A percentile compares a stretch with the other conserved stretches of the same genome.
phyloP scores from a whole-genome alignment of 2,797 vertebrate genomes.

The Sphenodon punctatus region DNA sequence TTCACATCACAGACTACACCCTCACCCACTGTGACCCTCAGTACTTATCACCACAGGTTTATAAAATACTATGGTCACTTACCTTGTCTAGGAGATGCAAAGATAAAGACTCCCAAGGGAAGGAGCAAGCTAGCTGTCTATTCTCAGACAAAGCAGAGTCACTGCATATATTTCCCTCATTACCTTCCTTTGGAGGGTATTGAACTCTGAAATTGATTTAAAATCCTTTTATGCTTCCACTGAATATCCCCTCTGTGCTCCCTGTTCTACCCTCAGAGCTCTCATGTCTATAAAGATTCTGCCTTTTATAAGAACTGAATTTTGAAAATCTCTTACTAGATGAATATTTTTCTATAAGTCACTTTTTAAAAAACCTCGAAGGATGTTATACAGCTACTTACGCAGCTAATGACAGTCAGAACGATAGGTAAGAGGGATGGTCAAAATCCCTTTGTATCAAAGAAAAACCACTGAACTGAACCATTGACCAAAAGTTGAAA shows the following conservation, averaged over 20 bases:
- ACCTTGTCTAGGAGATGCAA: conserved; percentile 5
- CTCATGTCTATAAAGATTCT: conserved; percentile 29
- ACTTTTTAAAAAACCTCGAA: background rate
- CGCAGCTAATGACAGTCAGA: background rate
- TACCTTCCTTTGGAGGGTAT: conserved; percentile 7
- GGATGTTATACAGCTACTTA: background rate
- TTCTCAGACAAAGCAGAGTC: background rate
- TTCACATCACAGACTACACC: background rate
- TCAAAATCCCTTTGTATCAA: background rate
- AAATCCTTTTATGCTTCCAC: conserved; percentile 15
- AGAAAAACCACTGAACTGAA: background rate
- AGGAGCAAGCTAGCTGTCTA: background rate
- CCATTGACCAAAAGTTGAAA: background rate
- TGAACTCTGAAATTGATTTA: conserved; percentile 34
- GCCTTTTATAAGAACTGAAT: conserved; percentile 2
- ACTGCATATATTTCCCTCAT: conserved; percentile 6
- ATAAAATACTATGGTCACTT: background rate
- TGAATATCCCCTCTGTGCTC: background rate
- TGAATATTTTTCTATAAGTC: background rate
- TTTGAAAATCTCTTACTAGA: background rate
- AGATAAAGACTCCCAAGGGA: background rate
- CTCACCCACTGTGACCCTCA: background rate
- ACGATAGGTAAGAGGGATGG: background rate
- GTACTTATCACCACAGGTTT: conserved; percentile 3
- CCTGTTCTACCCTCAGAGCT: background rate